These are phyloP conservation scores for Callopanchax toddi DNA, from an alignment of 2,113 vertebrate genomes.

Conservation along the genomic window DNA sequence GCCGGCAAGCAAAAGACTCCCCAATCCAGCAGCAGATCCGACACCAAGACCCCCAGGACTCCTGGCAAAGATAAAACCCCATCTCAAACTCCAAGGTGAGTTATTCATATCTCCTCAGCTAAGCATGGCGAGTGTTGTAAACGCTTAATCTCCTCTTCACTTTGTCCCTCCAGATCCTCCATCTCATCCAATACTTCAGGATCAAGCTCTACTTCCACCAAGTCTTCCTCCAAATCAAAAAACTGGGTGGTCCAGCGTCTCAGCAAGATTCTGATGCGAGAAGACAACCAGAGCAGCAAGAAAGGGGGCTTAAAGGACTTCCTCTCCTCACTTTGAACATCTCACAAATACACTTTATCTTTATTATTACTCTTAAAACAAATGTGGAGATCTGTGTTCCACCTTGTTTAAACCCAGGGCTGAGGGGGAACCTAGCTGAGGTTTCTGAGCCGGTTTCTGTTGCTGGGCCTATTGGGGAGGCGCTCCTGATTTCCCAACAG, in stretches of 20 bases:
- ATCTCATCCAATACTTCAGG: constrained; percentile 65
- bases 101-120: constrained; percentile 16
- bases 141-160: not conserved
- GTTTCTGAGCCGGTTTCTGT: constrained; percentile 34
- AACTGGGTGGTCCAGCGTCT: constrained; percentile 88
- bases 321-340: constrained; percentile 85
- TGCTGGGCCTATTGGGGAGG: constrained; percentile 44
- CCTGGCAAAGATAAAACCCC: constrained; percentile 61
- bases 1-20: constrained; percentile 66
- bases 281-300: constrained; percentile 80
- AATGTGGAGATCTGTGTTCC: constrained; percentile 12
- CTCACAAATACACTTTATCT: constrained; percentile 13
- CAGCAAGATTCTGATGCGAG: constrained; percentile 86
- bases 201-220: constrained; percentile 72
- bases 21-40: constrained; percentile 57
- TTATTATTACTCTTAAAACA: constrained; percentile 6
- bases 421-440: constrained; percentile 15
- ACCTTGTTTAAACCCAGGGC: constrained; percentile 32
- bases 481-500: constrained; percentile 42
- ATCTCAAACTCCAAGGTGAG: constrained; percentile 61
- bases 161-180: constrained; percentile 51
- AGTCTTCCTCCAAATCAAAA: constrained; percentile 71
- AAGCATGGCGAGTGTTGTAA: not conserved
- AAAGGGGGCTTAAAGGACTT: constrained; percentile 88
- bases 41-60: constrained; percentile 45